Evolutionary conservation across 37 sponge, comb jelly and placozoan genomes (phyloP), one percentile per base, ranked within the genome.

Genomic region (Axinella damicornis): DNA sequence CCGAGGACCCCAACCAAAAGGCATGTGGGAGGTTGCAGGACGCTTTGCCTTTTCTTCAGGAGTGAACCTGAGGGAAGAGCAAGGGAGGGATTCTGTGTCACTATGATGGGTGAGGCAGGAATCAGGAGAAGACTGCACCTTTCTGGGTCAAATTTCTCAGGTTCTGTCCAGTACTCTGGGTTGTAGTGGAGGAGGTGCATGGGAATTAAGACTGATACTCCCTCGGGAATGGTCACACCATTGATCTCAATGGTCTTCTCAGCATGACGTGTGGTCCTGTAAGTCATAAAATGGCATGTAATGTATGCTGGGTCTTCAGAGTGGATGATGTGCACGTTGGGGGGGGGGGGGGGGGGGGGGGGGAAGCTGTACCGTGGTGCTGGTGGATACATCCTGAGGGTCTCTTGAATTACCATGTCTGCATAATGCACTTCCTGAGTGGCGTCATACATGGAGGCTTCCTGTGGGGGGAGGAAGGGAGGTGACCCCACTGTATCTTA

Each of bases 1-100:
- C 0, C 95, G 69, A 31, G 95, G 92, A 24, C 95, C 95, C 66
- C 27, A 67, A 15, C 93, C 89, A 83, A 95, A 95, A 69, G 95
- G 92, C 64, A 91, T 77, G 79, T 83, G 73, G 36, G 71, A 54
- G 39, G 83, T 55, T 32, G 89, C 89, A 63, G 71, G 80, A 0
- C 81, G 68, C 40, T 84, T 72, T 21, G 65, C 74, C 63, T 85
- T 95, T 61, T 85, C 84, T 37, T 91, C 92, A 69, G 81, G 28
- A 28, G 85, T 78, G 61, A 93, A 93, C 82, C 93, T 93, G 60
- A 25, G 19, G 58, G 11, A n/a, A 11, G 74, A 25, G 2, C 38
- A 20, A 31, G 11, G 30, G 11, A 21, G 60, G 20, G 20, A 57
- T 18, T 57, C 18, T 57, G 20, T 21, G 60, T 18, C 60, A 57